These are phyloP conservation scores for Crypturellus tataupa DNA, from an alignment of 2,797 vertebrate genomes.

Conservation along the genomic window DNA sequence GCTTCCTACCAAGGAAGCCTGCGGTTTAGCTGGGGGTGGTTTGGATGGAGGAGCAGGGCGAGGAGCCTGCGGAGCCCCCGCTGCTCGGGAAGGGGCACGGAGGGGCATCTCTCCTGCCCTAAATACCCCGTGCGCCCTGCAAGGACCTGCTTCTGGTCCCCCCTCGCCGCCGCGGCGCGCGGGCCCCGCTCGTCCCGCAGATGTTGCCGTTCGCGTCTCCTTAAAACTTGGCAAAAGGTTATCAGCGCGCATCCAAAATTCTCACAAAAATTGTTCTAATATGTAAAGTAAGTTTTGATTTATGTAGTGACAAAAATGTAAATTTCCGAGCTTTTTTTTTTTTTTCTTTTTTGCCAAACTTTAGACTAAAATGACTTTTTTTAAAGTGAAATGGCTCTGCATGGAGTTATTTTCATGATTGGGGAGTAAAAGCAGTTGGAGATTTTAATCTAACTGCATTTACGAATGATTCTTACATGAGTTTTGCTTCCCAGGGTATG, in stretches of 20 bases:
- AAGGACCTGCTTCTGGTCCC: background rate
- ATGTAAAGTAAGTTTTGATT: conserved; percentile 89
- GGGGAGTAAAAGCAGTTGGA: conserved; percentile 50
- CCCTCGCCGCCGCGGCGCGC: too few species aligned
- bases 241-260: conserved; percentile 83
- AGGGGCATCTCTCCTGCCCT: background rate
- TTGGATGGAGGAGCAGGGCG: conserved; percentile 16
- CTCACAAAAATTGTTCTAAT: conserved; percentile 83
- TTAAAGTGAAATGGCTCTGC: conserved; percentile 62
- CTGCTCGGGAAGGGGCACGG: background rate
- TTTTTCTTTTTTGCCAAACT: conserved; percentile 84
- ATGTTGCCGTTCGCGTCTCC: conserved; percentile 87
- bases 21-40: conserved; percentile 29
- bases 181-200: conserved; percentile 84
- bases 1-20: conserved; percentile 30
- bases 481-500: background rate
- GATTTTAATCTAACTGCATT: conserved; percentile 60
- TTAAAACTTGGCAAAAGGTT: conserved; percentile 87
- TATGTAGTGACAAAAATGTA: conserved; percentile 89
- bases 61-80: background rate
- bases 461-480: conserved; percentile 49
- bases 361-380: conserved; percentile 79
- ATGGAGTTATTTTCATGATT: conserved; percentile 63
- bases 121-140: background rate
- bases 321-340: conserved; percentile 83